phyloP scores from a whole-genome alignment of 2,797 vertebrate genomes.

The Poliocrania exsul region DNA sequence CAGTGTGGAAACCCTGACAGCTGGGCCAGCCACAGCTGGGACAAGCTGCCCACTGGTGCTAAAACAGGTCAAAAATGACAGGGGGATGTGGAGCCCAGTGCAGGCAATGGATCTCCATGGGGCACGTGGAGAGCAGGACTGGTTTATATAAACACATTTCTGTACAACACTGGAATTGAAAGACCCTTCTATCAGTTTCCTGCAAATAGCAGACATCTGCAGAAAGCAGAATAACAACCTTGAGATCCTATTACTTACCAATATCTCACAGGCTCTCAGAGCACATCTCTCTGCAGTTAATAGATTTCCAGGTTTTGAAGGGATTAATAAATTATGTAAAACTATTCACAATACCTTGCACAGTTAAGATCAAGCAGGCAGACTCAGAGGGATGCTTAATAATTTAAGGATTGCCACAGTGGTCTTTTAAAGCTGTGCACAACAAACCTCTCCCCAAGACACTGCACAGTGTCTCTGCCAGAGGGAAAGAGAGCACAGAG shows the following conservation, averaged over 20 bases:
- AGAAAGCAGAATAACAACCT: not conserved
- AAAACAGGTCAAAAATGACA: too few species aligned
- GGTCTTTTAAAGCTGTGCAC: not conserved
- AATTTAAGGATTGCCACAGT: not conserved
- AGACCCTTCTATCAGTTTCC: not conserved
- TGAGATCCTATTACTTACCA: not conserved
- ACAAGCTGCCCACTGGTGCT: too few species aligned
- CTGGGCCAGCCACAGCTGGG: not conserved
- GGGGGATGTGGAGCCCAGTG: accelerated
- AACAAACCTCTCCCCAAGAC: not conserved
- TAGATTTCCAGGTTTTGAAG: not conserved
- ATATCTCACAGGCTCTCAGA: not conserved
- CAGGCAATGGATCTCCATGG: accelerated
- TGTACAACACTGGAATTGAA: not conserved
- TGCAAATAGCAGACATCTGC: not conserved
- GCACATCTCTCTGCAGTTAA: not conserved
- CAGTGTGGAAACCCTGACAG: not conserved
- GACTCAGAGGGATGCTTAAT: not conserved
- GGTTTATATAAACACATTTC: not conserved
- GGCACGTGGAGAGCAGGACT: not conserved
- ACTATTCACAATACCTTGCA: not conserved
- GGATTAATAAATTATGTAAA: not conserved
- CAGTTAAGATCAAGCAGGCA: not conserved
- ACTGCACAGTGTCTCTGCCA: not conserved
- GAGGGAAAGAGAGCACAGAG: not conserved